These are phyloP conservation scores for Pentalonia nigronervosa DNA, from an alignment of 1,140 invertebrate species.

Conservation along the genomic window DNA sequence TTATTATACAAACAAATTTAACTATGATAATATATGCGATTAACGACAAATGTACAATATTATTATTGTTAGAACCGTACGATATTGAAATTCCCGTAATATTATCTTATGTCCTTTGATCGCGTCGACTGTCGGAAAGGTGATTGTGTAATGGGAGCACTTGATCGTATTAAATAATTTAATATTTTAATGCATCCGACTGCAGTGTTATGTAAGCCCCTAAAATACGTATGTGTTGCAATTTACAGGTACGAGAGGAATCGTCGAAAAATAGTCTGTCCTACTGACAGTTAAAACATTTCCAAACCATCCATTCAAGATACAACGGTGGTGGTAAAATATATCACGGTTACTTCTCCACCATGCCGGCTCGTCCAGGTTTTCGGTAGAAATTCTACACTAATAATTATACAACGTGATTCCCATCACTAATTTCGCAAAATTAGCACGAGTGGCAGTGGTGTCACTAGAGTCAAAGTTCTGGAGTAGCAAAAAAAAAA, in stretches of 20 bases:
- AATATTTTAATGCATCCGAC: too few species aligned
- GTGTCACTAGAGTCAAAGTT: too few species aligned
- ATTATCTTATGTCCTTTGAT: not conserved
- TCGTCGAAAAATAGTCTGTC: not conserved
- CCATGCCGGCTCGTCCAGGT: not conserved
- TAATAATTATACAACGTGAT: not conserved
- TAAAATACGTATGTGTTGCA: too few species aligned
- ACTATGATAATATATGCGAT: not conserved
- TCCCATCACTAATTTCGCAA: not conserved
- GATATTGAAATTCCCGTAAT: not conserved
- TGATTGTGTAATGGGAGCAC: not conserved
- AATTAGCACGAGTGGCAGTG: not conserved
- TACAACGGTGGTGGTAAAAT: not conserved
- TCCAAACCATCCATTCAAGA: not conserved
- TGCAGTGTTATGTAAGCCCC: too few species aligned
- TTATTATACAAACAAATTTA: not conserved
- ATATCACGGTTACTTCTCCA: not conserved
- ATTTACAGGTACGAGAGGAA: not conserved
- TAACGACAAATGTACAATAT: not conserved
- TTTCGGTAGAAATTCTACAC: not conserved
- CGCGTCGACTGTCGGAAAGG: not conserved
- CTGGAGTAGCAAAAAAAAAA: too few species aligned
- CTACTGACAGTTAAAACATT: not conserved
- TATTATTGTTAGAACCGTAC: not conserved
- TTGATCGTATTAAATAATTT: too few species aligned